Conservation (phyloP, 2,888 invertebrate species). For the Phortica magna region DNA sequence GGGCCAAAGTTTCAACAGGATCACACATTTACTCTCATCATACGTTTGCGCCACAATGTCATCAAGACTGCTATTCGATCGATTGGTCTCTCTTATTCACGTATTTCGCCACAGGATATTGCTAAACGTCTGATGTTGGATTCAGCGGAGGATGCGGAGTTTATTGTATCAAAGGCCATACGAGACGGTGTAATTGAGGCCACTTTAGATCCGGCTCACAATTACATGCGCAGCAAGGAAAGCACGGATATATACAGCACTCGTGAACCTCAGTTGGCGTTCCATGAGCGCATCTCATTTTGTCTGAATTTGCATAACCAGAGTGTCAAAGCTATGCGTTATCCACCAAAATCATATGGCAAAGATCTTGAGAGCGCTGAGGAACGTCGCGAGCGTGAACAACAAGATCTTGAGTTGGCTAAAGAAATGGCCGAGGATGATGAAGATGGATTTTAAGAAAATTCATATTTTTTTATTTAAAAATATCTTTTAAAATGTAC, state of each 20-base stretch:
- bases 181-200: conserved; percentile 99
- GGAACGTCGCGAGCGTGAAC: conserved; percentile 96
- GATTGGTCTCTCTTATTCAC: conserved; percentile 96
- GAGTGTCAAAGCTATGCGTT: conserved; percentile 99
- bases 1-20: conserved; percentile 95
- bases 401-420: conserved; percentile 98
- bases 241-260: conserved; percentile 98
- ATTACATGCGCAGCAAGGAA: conserved; percentile 98
- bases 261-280: conserved; percentile 95
- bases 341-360: conserved; percentile 99
- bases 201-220: conserved; percentile 95
- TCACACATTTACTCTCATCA: conserved; percentile 96
- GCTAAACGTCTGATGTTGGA: conserved; percentile 95
- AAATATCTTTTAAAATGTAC: no score
- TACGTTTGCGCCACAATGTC: conserved; percentile 97
- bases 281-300: conserved; percentile 97
- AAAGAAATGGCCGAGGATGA: conserved; percentile 99
- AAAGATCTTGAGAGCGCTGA: conserved; percentile 98
- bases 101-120: conserved; percentile 96
- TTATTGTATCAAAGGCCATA: conserved; percentile 98
- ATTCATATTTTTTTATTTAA: no score
- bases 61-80: conserved; percentile 98
- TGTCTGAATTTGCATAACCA: conserved; percentile 99
- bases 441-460: conserved; percentile 88
- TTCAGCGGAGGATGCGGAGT: conserved; percentile 98